Conservation (phyloP, 2,888 invertebrate species). For the Brachyptera putata region DNA sequence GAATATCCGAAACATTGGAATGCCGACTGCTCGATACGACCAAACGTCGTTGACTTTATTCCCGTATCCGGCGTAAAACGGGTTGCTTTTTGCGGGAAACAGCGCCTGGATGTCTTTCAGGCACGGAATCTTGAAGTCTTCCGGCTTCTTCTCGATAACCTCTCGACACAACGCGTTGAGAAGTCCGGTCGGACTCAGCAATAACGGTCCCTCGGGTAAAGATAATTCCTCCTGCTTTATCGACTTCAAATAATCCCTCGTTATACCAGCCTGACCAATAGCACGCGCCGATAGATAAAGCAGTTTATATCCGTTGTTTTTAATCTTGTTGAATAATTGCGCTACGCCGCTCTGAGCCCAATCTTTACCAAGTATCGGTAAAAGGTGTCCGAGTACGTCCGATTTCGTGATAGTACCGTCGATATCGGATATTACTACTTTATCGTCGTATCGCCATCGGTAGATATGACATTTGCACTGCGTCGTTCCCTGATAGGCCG, state of each 20-base stretch:
- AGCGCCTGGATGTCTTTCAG: conserved; percentile 91
- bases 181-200: conserved; percentile 95
- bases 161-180: conserved; percentile 93
- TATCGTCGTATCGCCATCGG: conserved; percentile 95
- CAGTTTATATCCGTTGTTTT: conserved; percentile 95
- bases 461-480: conserved; percentile 95
- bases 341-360: conserved; percentile 99
- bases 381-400: conserved; percentile 95
- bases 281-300: conserved; percentile 96
- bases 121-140: conserved; percentile 98
- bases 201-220: conserved; percentile 92
- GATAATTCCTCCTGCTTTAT: conserved; percentile 90
- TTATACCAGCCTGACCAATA: conserved; percentile 80
- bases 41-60: conserved; percentile 97
- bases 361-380: conserved; percentile 96
- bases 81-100: conserved; percentile 82
- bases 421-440: conserved; percentile 97
- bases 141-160: conserved; percentile 98
- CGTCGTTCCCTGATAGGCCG: conserved; percentile 97
- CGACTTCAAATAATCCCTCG: conserved; percentile 91
- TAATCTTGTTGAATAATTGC: conserved; percentile 93
- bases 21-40: conserved; percentile 94
- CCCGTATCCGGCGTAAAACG: conserved; percentile 99
- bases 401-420: conserved; percentile 99
- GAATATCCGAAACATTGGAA: conserved; percentile 93